phyloP scores from a whole-genome alignment of 2,888 invertebrate species.

The Smittia aterrima region DNA sequence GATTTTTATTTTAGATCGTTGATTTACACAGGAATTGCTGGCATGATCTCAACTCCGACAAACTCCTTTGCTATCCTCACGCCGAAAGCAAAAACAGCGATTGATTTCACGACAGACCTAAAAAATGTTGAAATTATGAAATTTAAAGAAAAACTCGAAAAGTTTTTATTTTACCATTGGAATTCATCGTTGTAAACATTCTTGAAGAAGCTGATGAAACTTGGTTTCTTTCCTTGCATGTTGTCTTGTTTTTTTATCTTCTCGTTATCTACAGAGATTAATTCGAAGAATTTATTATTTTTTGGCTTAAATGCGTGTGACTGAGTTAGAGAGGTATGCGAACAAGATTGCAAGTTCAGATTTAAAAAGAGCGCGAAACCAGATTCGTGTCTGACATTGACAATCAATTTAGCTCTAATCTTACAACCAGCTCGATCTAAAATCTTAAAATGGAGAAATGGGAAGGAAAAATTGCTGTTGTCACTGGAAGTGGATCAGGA shows the following conservation, averaged over 20 bases:
- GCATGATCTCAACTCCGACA: constrained; percentile 71
- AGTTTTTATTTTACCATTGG: constrained; percentile 78
- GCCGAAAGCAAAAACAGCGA: constrained; percentile 74
- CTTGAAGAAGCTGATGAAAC: constrained; percentile 59
- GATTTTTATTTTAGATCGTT: background rate
- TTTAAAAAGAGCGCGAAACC: no score
- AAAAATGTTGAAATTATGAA: background rate
- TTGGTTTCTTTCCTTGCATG: constrained; percentile 61
- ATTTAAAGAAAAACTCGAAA: constrained; percentile 44
- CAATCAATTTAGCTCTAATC: no score
- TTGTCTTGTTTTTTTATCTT: constrained; percentile 45
- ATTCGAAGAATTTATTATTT: no score
- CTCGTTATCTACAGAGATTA: no score
- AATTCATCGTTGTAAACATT: constrained; percentile 72
- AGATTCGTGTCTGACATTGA: no score
- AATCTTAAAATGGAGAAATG: constrained; percentile 24
- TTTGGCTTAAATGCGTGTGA: no score
- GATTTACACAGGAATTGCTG: constrained; percentile 52
- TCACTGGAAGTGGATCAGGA: constrained; percentile 62
- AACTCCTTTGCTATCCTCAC: constrained; percentile 77
- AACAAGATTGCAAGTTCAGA: no score
- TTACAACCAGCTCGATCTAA: no score
- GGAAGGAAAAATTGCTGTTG: constrained; percentile 56
- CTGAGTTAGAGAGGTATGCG: no score
- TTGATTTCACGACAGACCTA: constrained; percentile 79